Base-by-base conservation (phyloP, 2,113 vertebrate genomes). In the Euleptes europaea region DNA sequence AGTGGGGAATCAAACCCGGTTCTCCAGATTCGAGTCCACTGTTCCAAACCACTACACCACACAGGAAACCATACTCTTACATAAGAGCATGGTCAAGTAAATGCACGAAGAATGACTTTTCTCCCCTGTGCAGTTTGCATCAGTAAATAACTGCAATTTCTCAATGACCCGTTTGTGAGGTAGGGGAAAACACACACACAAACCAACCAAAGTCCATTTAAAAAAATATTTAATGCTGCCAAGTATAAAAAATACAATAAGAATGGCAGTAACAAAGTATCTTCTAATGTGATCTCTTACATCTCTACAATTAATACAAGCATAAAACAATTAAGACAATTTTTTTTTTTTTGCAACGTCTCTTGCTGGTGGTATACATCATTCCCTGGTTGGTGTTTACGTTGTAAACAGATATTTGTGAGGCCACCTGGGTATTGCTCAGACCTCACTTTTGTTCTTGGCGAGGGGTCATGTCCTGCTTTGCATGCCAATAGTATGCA, bases 151-250 rank as follows among this genome's bases (percentile, higher is more conserved):
- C 38, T 47, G 26, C 23, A 28, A 23, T 83, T 76, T 38, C 75
- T 72, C 12, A 60, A 86, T 86, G 85, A 47, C 69, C 89, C 87
- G 83, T 92, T 84, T 83, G 89, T 94, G 88, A 93, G 83, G 49
- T 44, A 1, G 19, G 54, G 35, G 78, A 84, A 57, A 93, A n/a
- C 95, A 95, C 8, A 92, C 3, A 91, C 93, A 96, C 92, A 96
- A n/a, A n/a, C n/a, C 92, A 94, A 90, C 91, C 94, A 93, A 88
- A 14, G 57, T 93, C 94, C 57, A 90, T 95, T 96, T 95, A 96
- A 96, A 96, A 97, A 97, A 97, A 97, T 97, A 97, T 97, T 97
- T 97, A 97, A 97, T 97, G 96, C 97, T 97, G 96, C 96, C 96
- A 95, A 95, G 80, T 95, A 97, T 96, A 94, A 97, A 97, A 97